phyloP scores from a whole-genome alignment of 2,113 vertebrate genomes.

The Suricata suricatta region DNA sequence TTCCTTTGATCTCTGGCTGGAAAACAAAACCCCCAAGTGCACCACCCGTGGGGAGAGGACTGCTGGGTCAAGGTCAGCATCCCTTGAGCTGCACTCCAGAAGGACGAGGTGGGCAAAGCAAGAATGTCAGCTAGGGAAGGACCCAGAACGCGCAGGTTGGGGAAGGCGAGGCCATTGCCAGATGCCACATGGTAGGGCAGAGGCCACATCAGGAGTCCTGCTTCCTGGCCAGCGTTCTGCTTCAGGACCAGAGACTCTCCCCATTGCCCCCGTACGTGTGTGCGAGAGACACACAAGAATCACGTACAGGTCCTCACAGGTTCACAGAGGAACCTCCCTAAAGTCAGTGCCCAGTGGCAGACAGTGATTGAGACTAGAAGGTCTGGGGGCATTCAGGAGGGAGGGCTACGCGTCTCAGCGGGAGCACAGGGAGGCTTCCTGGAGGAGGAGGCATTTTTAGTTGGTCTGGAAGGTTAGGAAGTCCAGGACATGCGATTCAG shows the following conservation, averaged over 20 bases:
- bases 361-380: not conserved
- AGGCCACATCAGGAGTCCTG: not conserved
- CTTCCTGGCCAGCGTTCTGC: not conserved
- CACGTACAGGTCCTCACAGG: not conserved
- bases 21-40: constrained; percentile 66
- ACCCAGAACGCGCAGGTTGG: not conserved
- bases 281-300: not conserved
- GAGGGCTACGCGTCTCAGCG: not conserved
- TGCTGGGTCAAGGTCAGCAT: not conserved
- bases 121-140: not conserved
- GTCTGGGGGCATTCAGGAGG: not conserved
- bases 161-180: not conserved
- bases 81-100: not conserved
- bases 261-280: fast-evolving
- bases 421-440: not conserved
- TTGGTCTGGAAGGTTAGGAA: not conserved
- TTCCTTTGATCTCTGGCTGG: constrained; percentile 79
- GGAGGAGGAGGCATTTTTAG: not conserved
- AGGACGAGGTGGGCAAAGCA: fast-evolving
- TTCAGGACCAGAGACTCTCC: no score
- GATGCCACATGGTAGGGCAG: fast-evolving
- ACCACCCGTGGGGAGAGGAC: not conserved
- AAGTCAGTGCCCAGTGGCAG: not conserved
- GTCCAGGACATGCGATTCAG: not conserved
- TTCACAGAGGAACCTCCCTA: not conserved